phyloP scores from a whole-genome alignment of 1,140 invertebrate genomes.

The Orius laevigatus region DNA sequence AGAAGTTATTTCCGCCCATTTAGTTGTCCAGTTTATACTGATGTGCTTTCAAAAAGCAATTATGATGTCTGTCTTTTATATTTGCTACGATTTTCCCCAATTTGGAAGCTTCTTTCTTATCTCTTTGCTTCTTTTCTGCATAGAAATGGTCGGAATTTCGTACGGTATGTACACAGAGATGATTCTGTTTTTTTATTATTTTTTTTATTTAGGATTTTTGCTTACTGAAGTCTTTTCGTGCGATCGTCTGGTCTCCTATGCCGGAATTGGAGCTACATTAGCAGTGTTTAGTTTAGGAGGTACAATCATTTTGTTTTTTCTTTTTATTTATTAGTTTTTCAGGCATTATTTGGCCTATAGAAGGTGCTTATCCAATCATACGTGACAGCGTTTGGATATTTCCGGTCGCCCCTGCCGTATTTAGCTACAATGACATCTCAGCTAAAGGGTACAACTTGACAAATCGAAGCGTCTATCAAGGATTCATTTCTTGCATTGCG shows the following conservation, averaged over 20 bases:
- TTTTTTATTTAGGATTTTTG: constrained; percentile 28
- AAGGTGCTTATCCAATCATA: constrained; percentile 39
- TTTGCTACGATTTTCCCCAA: constrained; percentile 14
- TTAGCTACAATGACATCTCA: constrained; percentile 36
- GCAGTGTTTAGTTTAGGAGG: constrained; percentile 33
- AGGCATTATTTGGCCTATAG: constrained; percentile 47
- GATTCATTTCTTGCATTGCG: constrained; percentile 31
- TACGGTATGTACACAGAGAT: constrained; percentile 15
- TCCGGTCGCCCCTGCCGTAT: constrained; percentile 38
- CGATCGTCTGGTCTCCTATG: constrained; percentile 36
- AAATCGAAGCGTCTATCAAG: constrained; percentile 32
- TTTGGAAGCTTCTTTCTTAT: constrained; percentile 14
- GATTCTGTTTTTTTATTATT: not conserved
- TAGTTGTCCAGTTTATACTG: constrained; percentile 16
- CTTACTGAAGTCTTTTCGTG: constrained; percentile 32
- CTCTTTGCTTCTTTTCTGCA: constrained; percentile 13
- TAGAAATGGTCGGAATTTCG: constrained; percentile 18
- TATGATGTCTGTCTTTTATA: constrained; percentile 17
- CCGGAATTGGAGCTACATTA: constrained; percentile 36
- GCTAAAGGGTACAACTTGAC: constrained; percentile 36
- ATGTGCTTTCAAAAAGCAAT: constrained; percentile 17
- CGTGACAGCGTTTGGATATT: constrained; percentile 32
- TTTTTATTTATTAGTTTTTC: constrained; percentile 12
- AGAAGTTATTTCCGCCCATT: constrained; percentile 18
- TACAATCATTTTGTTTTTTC: constrained; percentile 22